phyloP scores from a whole-genome alignment of 1,140 invertebrate genomes.

The Tetramorium simillimum region DNA sequence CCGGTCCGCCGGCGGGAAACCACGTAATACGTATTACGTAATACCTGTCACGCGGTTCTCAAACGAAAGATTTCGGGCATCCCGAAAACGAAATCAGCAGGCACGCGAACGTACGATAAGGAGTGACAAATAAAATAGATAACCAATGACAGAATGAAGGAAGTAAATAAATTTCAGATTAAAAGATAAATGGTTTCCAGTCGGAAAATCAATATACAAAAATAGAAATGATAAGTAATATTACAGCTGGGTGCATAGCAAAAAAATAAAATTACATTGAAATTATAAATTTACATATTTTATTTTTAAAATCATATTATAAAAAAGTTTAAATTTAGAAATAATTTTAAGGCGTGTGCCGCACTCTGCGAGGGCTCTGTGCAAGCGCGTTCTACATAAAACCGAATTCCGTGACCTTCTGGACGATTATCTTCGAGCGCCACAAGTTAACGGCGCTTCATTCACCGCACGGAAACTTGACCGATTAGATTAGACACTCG shows the following conservation, averaged over 20 bases:
- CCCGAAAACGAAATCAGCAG: not conserved
- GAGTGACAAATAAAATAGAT: not conserved
- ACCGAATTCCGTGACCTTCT: not conserved
- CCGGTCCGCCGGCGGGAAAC: constrained; percentile 42
- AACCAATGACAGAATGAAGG: not conserved
- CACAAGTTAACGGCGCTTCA: not conserved
- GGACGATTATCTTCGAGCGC: not conserved
- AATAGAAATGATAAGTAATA: not conserved
- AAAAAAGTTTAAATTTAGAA: not conserved
- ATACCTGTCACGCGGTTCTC: constrained; percentile 71
- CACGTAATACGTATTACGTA: constrained; percentile 64
- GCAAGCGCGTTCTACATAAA: not conserved
- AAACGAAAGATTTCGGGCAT: constrained; percentile 22
- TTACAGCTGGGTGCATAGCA: not conserved
- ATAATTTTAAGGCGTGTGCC: not conserved
- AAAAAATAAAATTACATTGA: not conserved
- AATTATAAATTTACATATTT: not conserved
- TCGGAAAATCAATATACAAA: not conserved
- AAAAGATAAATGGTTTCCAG: not conserved
- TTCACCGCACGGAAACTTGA: not conserved
- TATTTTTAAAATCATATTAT: not conserved
- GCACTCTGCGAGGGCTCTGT: not conserved
- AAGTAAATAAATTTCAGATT: not conserved
- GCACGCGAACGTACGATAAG: not conserved
- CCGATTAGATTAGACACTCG: not conserved